Evolutionary conservation across 2,888 invertebrate genomes (phyloP), one percentile per base, ranked within the genome.

Genomic region (Tetragnatha montana): DNA sequence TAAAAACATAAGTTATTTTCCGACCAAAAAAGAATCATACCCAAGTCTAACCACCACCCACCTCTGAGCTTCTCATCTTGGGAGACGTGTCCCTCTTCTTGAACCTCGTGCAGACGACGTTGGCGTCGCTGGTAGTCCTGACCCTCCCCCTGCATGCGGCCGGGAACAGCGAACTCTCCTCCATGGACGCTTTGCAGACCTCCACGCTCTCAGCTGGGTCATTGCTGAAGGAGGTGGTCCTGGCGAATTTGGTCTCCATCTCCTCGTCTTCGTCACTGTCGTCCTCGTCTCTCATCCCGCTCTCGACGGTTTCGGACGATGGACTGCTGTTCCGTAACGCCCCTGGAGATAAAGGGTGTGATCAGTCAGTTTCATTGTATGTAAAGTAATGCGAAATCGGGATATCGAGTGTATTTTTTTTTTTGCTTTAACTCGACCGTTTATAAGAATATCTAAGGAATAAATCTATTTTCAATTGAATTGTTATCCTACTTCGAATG

Each of bases 161-260:
- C 6, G 75, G 19, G 10, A 83, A 68, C 21, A 75, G 75, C 10
- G 47, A 75, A 0, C 68, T 35, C 14, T 7, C 19, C 8, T 79
- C 73, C 10, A 51, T 76, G 47, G 81, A 78, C 4, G 69, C 71
- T 8, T 68, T 79, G 73, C 82, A 83, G 22, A 83, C 60, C 7
- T 78, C 81, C 21, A 88, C 14, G 12, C 78, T 71, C 22, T 83
- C 88, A 2, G 69, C 49, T 2, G 82, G 88, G 4, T 71, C 70
- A 51, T 88, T 88, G 22, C 60, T 78, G 6, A 88, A 17, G 2
- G 88, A 88, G 10, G 83, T 79, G 0, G 82, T 60, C 17, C 88
- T 70, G 47, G 70, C 68, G 17, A 88, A 68, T 19, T 60, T 50
- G 19, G 19, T 75, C 8, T 75, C 47, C 17, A 68, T 10, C 12